phyloP scores from a whole-genome alignment of 2,888 invertebrate genomes.

The Pilophorus perplexus region DNA sequence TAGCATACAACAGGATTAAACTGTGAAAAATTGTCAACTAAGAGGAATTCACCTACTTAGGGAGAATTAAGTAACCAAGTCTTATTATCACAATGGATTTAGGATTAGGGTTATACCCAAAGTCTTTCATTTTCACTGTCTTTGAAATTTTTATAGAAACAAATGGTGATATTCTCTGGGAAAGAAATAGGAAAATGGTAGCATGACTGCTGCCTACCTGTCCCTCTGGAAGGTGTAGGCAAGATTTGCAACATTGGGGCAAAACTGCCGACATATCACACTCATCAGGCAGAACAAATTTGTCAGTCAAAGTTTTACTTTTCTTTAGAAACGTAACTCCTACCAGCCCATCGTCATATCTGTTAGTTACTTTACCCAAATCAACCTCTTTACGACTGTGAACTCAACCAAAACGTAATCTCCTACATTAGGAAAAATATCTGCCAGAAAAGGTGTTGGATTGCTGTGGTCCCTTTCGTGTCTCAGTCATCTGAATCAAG shows the following conservation, averaged over 20 bases:
- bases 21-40: neutral
- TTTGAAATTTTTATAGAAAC: too few relatives aligned
- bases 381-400: neutral
- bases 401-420: slow-evolving; percentile 28
- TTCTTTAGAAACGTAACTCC: neutral
- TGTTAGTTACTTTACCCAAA: slow-evolving; percentile 10
- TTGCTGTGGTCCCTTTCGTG: too few relatives aligned
- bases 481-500: too few relatives aligned
- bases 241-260: neutral
- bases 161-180: neutral
- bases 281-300: slow-evolving; percentile 20
- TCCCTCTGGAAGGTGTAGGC: slow-evolving; percentile 15
- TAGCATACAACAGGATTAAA: neutral
- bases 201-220: slow-evolving; percentile 17
- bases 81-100: too few relatives aligned
- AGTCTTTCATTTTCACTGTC: too few relatives aligned
- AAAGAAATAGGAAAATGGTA: slow-evolving; percentile 20
- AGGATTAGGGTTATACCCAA: too few relatives aligned
- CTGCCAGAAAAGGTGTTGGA: slow-evolving; percentile 1
- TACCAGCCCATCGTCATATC: slow-evolving; percentile 4
- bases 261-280: slow-evolving; percentile 21
- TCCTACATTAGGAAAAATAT: slow-evolving; percentile 16
- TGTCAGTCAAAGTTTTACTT: slow-evolving; percentile 22
- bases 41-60: neutral
- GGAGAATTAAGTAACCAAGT: neutral